Evolutionary conservation across 2,888 invertebrate species (phyloP).

Genomic region (Latheticus oryzae): DNA sequence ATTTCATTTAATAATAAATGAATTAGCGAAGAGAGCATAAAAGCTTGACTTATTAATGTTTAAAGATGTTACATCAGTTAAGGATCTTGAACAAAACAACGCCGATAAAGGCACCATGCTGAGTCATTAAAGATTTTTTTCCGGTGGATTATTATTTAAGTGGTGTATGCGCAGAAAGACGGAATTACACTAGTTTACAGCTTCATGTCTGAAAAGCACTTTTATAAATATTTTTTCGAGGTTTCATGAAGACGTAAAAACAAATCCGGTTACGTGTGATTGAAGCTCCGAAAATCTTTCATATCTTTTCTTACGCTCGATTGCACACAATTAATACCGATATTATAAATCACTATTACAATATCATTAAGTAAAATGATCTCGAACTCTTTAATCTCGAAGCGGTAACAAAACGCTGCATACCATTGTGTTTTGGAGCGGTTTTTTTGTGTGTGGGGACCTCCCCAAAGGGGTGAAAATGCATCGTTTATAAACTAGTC

Average conservation of each 20-base stretch:
- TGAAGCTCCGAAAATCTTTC: conserved; percentile 6
- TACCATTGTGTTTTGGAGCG: conserved; percentile 1
- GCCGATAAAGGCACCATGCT: conserved; percentile 10
- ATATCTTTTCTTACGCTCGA: conserved; percentile 2
- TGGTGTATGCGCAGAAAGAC: no score
- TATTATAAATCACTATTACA: conserved; percentile 9
- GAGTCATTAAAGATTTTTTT: conserved; percentile 4
- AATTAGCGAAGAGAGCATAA: background rate
- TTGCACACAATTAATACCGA: conserved; percentile 1
- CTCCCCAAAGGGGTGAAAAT: background rate
- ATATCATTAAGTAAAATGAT: conserved; percentile 2
- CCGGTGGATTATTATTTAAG: conserved; percentile 4
- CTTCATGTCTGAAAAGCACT: no score
- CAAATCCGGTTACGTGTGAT: conserved; percentile 3
- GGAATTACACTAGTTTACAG: no score
- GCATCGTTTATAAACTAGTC: conserved; percentile 2
- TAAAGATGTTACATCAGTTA: background rate
- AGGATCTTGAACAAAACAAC: no score
- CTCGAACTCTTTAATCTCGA: conserved; percentile 4
- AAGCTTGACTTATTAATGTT: conserved; percentile 1
- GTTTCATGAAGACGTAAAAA: no score
- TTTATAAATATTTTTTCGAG: no score
- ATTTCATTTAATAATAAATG: no score
- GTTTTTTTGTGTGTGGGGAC: background rate
- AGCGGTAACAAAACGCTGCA: no score